These are phyloP conservation scores for Elegia similella DNA, from an alignment of 2,888 invertebrate genomes.

Conservation along the genomic window DNA sequence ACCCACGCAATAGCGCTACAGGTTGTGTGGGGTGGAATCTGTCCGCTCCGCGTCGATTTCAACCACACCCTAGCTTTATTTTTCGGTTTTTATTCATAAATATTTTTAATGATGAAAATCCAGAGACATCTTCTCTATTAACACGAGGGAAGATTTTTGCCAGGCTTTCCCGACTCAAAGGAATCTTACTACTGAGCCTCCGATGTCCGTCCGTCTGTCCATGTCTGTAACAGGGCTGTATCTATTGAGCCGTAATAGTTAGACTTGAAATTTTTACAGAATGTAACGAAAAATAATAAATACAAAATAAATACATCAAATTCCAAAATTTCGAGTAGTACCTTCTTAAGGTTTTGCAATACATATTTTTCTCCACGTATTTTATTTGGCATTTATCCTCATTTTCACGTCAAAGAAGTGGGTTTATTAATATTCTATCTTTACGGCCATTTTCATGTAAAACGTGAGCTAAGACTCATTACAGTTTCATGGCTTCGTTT, in stretches of 20 bases:
- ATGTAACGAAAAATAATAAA: no score
- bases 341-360: background rate
- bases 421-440: conserved; percentile 6
- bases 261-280: no score
- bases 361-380: background rate
- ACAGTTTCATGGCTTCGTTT: background rate
- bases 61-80: conserved; percentile 57
- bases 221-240: no score
- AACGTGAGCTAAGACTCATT: background rate
- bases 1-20: conserved; percentile 48
- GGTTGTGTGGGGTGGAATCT: conserved; percentile 46
- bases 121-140: no score
- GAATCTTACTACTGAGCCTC: no score
- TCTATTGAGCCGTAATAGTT: no score
- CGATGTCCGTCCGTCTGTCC: no score
- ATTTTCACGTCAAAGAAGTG: conserved; percentile 10
- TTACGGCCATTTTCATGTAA: background rate
- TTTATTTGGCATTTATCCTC: conserved; percentile 4
- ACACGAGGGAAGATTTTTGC: no score
- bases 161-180: no score
- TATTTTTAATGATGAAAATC: conserved; percentile 9
- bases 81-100: background rate
- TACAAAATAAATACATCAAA: no score
- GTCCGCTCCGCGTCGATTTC: conserved; percentile 40
- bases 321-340: no score